phyloP scores from a whole-genome alignment of 92 coral and sea anemone species.

The Heteractis magnifica region DNA sequence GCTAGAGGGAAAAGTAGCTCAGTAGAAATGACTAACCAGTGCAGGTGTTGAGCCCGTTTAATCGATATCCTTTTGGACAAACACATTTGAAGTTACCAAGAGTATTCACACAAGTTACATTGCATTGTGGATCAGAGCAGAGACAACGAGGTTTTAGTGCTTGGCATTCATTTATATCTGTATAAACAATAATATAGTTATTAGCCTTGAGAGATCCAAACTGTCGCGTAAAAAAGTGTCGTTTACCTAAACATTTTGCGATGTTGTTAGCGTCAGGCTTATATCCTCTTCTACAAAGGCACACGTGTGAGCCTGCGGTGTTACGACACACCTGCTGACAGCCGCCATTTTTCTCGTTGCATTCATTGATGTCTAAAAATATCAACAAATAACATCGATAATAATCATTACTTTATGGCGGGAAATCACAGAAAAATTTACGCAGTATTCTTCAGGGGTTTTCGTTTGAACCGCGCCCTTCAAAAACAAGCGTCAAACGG shows the following conservation, averaged over 20 bases:
- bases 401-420: background rate
- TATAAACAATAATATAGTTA: background rate
- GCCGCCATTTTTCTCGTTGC: slow-evolving; percentile 14
- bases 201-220: background rate
- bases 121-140: slow-evolving; percentile 26
- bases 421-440: background rate
- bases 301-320: slow-evolving; percentile 9
- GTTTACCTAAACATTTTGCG: slow-evolving; percentile 16
- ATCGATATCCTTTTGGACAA: slow-evolving; percentile 25
- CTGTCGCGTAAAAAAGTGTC: background rate
- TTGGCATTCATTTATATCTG: slow-evolving; percentile 23
- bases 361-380: slow-evolving; percentile 15
- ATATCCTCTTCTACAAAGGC: slow-evolving; percentile 21
- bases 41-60: slow-evolving; percentile 6
- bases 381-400: background rate
- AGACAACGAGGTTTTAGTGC: background rate
- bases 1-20: background rate
- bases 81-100: slow-evolving; percentile 15
- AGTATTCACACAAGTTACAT: slow-evolving; percentile 27
- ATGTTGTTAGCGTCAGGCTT: background rate
- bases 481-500: too few species aligned
- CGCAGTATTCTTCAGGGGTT: background rate
- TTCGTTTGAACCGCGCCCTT: background rate
- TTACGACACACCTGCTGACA: slow-evolving; percentile 21
- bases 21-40: slow-evolving; percentile 9